Evolutionary conservation across 2,888 invertebrate genomes (phyloP).

Genomic region (Norana najaformis): DNA sequence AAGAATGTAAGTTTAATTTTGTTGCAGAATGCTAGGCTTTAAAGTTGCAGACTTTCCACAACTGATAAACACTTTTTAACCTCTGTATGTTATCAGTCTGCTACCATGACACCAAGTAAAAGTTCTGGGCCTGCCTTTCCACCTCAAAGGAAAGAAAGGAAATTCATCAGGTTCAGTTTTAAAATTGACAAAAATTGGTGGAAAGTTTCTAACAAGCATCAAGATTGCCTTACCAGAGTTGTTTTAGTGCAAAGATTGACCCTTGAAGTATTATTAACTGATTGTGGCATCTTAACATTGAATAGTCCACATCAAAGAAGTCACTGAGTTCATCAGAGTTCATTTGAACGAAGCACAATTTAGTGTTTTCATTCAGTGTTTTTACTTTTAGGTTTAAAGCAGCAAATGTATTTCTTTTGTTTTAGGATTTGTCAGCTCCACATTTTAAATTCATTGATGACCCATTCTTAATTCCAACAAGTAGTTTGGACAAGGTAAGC

Average conservation of each 20-base stretch:
- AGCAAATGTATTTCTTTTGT: not conserved
- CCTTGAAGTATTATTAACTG: too few species aligned
- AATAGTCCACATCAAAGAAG: not conserved
- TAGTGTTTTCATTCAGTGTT: not conserved
- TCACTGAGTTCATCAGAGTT: constrained; percentile 1
- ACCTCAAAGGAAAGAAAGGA: not conserved
- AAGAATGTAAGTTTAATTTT: not conserved
- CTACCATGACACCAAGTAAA: too few species aligned
- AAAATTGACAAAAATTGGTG: not conserved
- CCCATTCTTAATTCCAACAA: constrained; percentile 15
- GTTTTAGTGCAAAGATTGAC: too few species aligned
- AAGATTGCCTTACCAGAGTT: too few species aligned
- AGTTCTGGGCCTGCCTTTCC: too few species aligned
- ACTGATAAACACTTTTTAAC: too few species aligned
- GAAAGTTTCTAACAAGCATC: too few species aligned
- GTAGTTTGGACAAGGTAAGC: not conserved
- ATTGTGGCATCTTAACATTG: too few species aligned
- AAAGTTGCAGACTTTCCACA: not conserved
- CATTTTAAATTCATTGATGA: constrained; percentile 24
- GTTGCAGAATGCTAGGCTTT: not conserved
- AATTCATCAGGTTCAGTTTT: not conserved
- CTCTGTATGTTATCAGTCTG: too few species aligned
- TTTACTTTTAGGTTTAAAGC: not conserved
- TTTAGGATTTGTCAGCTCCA: constrained; percentile 24
- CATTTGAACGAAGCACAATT: not conserved